Percentiles rank a stretch among this genome's conserved stretches.
phyloP scores from a whole-genome alignment of 1,140 invertebrate genomes.

The Homarus americanus region DNA sequence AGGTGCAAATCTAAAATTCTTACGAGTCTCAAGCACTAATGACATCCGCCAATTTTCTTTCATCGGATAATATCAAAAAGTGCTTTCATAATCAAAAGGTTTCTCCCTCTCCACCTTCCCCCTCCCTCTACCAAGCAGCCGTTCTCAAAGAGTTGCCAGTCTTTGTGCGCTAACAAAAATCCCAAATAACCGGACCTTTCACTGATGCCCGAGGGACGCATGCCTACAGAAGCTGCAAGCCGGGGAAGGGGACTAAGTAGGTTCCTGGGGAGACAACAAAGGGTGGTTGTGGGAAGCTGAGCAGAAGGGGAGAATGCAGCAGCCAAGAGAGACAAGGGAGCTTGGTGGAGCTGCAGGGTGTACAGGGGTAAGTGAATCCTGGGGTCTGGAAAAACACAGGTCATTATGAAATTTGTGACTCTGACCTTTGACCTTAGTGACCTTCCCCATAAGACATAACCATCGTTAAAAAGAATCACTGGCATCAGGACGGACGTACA shows the following conservation, averaged over 20 bases:
- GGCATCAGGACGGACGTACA: too few species aligned
- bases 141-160: background rate
- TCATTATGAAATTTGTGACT: too few species aligned
- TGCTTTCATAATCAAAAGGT: background rate
- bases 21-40: background rate
- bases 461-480: too few species aligned
- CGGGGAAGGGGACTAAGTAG: background rate
- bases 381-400: too few species aligned
- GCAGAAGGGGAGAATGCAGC: too few species aligned
- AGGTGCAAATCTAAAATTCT: background rate
- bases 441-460: too few species aligned
- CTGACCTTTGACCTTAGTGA: too few species aligned
- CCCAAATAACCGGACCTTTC: background rate
- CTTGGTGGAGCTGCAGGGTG: too few species aligned
- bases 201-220: background rate
- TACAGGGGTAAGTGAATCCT: too few species aligned
- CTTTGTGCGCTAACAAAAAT: background rate
- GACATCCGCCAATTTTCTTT: background rate
- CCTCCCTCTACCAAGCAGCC: background rate
- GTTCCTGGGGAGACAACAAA: background rate
- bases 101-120: too few species aligned
- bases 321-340: too few species aligned
- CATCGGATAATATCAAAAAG: background rate
- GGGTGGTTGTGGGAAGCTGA: background rate
- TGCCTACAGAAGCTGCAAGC: background rate